Evolutionary conservation across 2,888 invertebrate genomes (phyloP), one percentile per base, ranked within the genome.

Genomic region (Macrophya annulata): DNA sequence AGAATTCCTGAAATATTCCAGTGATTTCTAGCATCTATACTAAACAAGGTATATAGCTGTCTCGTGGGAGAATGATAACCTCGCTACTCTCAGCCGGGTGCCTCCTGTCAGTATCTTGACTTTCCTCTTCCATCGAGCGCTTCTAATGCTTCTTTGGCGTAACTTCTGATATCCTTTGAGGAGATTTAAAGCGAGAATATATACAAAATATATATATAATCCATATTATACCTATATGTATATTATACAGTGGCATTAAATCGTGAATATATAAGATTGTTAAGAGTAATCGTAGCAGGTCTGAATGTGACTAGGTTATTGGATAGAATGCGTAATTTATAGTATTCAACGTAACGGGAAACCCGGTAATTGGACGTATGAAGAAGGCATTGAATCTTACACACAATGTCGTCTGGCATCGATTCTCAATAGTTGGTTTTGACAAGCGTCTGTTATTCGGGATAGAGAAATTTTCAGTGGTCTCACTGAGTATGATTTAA

Each of bases 381-480:
- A 90, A 88, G 88, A 86, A 83, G 83, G 88, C 84, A 88, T 90
- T 88, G 88, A 88, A 86, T 88, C 85, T 85, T 77, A 85, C 84
- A 85, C 87, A 89, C 89, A 87, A 88, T 89, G 84, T 85, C 87
- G 91, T 90, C 91, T 91, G 89, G 89, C 88, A 91, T 91, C 91
- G 91, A 91, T 91, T 91, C 90, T 91, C 91, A 90, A 90, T 91
- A 90, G 87, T 89, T 90, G 90, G 88, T 88, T 89, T 88, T 89
- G 90, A 89, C 88, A 89, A 88, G 81, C 86, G 25, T 9, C 48
- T 51, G 43, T 9, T 62, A 37, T 40, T 81, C 48, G 48, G 21
- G 65, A 82, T 65, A n/a, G 65, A 82, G 31, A 82, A 68, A 62
- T 48, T 62, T 81, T 62, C 68, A 31, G 25, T 65, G 1, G 25